phyloP scores from a whole-genome alignment of 2,113 vertebrate species.

The Vulpes vulpes region DNA sequence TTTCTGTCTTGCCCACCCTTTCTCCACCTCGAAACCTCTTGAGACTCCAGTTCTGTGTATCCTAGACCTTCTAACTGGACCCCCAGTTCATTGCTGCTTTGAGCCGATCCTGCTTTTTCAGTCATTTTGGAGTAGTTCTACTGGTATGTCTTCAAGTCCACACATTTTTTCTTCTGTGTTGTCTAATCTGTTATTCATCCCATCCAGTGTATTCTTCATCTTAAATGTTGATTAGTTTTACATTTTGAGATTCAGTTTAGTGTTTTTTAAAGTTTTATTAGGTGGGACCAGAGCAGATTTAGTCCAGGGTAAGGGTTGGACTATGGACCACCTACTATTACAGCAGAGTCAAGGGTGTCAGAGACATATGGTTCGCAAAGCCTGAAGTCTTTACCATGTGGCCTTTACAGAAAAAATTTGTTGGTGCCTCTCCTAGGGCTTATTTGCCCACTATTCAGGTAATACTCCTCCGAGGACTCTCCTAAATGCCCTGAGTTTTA shows the following conservation, averaged over 20 bases:
- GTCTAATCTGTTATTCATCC: background rate
- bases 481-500: background rate
- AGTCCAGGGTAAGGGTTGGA: background rate
- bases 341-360: background rate
- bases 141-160: background rate
- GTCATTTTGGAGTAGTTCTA: background rate
- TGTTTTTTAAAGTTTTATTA: background rate
- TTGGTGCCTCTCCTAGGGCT: background rate
- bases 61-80: background rate
- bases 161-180: background rate
- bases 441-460: background rate
- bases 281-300: background rate
- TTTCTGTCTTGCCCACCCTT: background rate
- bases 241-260: background rate
- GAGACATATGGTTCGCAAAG: background rate
- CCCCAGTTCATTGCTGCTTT: background rate
- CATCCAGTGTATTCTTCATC: background rate
- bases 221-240: slow-evolving; percentile 1
- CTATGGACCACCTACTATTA: background rate
- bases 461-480: background rate
- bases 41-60: background rate
- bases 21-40: background rate
- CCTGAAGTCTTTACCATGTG: background rate
- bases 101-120: background rate
- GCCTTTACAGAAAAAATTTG: background rate